Percentiles rank a stretch among this genome's conserved stretches.
Evolutionary conservation across 2,113 vertebrate species (phyloP).

Genomic region (Hippocampus guttulatus): DNA sequence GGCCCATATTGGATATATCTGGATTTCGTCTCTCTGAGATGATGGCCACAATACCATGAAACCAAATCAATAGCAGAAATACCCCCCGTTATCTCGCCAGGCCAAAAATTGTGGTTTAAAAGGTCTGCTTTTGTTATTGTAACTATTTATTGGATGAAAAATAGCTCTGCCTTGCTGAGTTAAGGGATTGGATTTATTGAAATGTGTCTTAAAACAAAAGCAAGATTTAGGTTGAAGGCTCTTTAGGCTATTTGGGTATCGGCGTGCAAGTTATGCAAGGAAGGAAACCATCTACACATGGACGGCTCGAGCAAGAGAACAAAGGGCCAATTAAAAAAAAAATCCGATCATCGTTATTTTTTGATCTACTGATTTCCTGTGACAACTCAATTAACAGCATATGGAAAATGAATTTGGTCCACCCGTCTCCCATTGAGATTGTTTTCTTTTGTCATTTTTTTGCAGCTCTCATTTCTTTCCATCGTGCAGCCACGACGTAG

Average conservation of each 20-base stretch:
- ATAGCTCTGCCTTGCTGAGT: neutral
- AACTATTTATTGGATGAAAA: neutral
- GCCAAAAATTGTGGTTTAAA: too few species aligned
- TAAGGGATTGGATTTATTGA: constrained; percentile 1
- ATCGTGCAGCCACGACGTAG: neutral
- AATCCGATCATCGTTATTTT: neutral
- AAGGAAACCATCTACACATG: constrained; percentile 8
- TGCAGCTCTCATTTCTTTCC: neutral
- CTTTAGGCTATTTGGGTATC: constrained; percentile 30
- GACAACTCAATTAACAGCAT: constrained; percentile 56
- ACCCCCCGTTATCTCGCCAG: neutral
- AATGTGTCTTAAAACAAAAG: neutral
- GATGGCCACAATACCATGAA: neutral
- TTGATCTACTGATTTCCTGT: constrained; percentile 47
- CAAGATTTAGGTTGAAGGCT: neutral
- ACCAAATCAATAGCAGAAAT: neutral
- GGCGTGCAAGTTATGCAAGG: constrained; percentile 1
- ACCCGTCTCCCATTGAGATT: constrained; percentile 35
- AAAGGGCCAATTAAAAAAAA: neutral
- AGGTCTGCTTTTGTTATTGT: neutral
- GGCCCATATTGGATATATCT: neutral
- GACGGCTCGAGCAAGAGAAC: neutral
- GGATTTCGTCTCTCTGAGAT: neutral
- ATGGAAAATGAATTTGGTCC: constrained; percentile 7
- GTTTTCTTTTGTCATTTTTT: constrained; percentile 2